Evolutionary conservation across 2,797 vertebrate species (phyloP).

Genomic region (Labroides dimidiatus): DNA sequence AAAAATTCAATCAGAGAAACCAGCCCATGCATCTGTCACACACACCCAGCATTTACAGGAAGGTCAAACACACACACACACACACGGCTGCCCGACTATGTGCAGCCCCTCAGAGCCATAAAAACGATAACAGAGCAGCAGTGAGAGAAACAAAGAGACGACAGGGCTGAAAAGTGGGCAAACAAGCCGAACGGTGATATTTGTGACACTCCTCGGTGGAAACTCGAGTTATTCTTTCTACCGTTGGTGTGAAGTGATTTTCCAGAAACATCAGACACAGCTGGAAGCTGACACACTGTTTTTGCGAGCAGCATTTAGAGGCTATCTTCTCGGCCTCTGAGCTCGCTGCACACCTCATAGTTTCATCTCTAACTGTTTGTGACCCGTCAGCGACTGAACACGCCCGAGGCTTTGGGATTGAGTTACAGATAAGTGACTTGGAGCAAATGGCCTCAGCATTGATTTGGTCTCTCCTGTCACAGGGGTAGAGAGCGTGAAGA

Average conservation of each 20-base stretch:
- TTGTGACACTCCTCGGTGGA: too few relatives aligned
- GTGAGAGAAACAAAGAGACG: not conserved
- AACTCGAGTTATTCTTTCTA: too few relatives aligned
- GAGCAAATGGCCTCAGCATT: slow-evolving; percentile 40
- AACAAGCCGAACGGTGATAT: too few relatives aligned
- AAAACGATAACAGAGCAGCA: not conserved
- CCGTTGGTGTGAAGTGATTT: too few relatives aligned
- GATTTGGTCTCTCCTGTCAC: slow-evolving; percentile 33
- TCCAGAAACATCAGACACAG: too few relatives aligned
- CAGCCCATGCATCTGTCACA: not conserved
- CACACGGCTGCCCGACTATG: too few relatives aligned
- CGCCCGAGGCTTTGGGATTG: slow-evolving; percentile 14
- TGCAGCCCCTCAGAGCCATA: too few relatives aligned
- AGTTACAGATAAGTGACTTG: slow-evolving; percentile 19
- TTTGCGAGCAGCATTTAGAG: too few relatives aligned
- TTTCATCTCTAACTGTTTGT: slow-evolving; percentile 19
- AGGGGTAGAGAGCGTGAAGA: not conserved
- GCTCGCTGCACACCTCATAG: too few relatives aligned
- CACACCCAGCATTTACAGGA: not conserved
- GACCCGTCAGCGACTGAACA: not conserved
- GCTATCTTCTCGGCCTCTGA: not conserved
- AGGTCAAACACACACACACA: too few relatives aligned
- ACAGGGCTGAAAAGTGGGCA: too few relatives aligned
- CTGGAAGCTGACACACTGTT: too few relatives aligned
- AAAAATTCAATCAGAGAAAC: not conserved